Base-by-base conservation (phyloP, 2,113 vertebrate species). In the Cisticola juncidis region DNA sequence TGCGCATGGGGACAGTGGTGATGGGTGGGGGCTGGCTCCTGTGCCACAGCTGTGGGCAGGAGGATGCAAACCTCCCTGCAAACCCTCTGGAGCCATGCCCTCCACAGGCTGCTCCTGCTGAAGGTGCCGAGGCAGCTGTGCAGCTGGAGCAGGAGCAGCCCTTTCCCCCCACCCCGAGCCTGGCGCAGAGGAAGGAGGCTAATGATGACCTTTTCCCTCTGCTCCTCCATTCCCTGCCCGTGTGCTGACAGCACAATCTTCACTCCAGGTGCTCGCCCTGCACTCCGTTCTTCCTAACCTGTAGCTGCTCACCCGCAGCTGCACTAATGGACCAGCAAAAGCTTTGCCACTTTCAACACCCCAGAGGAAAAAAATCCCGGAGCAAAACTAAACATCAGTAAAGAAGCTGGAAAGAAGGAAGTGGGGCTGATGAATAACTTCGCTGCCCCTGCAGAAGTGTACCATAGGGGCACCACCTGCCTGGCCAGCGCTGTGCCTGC, bases 401-500 rank as follows among this genome's bases (percentile, higher is more conserved):
- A 42, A 38, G 33, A 48, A 40, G 19, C 9, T 33, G 58, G 45
- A 44, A 69, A 50, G 64, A 65, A 93, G 81, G 45, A 64, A 61
- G 65, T 3, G 12, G 31, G 19, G 21, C 6, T 73, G 60, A 65
- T 33, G 14, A 73, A 69, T 48, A 83, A 69, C 36, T 45, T 36
- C 40, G 44, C 19, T 72, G 33, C 28, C 48, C 66, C 71, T 54
- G 78, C 65, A 54, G 57, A 68, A 58, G 9, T 2, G 15, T 18
- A 17, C 23, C 24, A 56, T 40, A 35, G 61, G n/a, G 16, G 38
- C 21, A 47, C 5, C 47, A 6, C 24, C 45, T 47, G 66, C 57
- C 44, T 0, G 2, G 29, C 25, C 61, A 29, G 23, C 0, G 0
- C 80, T 24, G 28, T 19, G 62, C 20, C 47, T 1, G 1, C 38